Evolutionary conservation across 2,113 vertebrate genomes (phyloP).

Genomic region (Python bivittatus): DNA sequence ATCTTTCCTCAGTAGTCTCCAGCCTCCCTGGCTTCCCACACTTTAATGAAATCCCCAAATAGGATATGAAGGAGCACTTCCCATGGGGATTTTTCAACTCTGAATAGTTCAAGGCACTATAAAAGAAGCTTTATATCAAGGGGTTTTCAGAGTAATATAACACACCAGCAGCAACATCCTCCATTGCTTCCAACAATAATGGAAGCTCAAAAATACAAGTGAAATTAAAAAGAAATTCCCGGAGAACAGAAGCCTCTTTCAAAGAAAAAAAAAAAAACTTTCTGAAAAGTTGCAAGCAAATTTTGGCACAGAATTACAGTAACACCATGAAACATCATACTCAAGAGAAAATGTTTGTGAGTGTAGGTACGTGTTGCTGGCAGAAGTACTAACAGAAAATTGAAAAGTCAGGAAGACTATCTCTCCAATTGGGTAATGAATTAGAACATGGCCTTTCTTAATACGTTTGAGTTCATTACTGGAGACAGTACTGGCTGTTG

Average conservation of each 20-base stretch:
- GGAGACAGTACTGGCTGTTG: neutral
- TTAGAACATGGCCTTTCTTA: neutral
- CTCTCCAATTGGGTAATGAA: neutral
- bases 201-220: neutral
- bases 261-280: neutral
- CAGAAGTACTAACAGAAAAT: neutral
- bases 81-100: neutral
- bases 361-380: neutral
- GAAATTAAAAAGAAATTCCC: neutral
- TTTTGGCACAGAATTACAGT: neutral
- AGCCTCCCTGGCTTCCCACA: neutral
- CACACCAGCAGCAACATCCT: neutral
- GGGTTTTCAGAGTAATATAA: neutral
- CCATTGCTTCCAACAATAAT: neutral
- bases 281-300: neutral
- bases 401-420: neutral
- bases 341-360: neutral
- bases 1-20: neutral
- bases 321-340: neutral
- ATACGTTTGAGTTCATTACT: neutral
- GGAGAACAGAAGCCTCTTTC: neutral
- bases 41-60: neutral
- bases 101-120: neutral
- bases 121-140: neutral
- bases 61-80: neutral